phyloP scores from a whole-genome alignment of 2,888 invertebrate genomes.

The Dolichomitus sp. region DNA sequence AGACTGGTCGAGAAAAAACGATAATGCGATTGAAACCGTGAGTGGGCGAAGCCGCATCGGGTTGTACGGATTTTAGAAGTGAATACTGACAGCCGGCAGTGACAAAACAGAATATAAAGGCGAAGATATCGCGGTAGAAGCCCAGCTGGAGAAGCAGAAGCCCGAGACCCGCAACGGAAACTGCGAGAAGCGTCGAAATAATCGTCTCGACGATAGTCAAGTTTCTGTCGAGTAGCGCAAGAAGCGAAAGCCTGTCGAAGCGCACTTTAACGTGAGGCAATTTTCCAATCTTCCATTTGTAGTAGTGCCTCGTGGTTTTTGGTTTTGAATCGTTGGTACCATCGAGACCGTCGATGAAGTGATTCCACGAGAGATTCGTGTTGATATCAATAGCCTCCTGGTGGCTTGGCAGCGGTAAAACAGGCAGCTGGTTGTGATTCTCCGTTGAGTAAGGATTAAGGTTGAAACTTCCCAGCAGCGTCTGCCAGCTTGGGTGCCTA shows the following conservation, averaged over 20 bases:
- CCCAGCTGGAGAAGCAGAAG: constrained; percentile 93
- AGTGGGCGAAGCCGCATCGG: constrained; percentile 99
- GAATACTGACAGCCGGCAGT: constrained; percentile 99
- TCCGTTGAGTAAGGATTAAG: constrained; percentile 75
- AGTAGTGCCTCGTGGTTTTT: constrained; percentile 88
- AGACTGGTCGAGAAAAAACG: constrained; percentile 97
- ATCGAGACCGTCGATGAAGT: constrained; percentile 88
- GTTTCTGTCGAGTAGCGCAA: constrained; percentile 97
- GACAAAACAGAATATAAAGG: constrained; percentile 98
- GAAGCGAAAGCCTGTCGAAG: constrained; percentile 96
- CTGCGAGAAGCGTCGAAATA: constrained; percentile 93
- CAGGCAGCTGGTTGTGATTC: constrained; percentile 74
- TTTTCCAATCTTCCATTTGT: constrained; percentile 90
- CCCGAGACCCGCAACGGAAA: constrained; percentile 94
- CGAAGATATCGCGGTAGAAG: constrained; percentile 96
- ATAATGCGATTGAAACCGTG: constrained; percentile 99
- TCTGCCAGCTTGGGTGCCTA: constrained; percentile 81
- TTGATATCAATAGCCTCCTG: constrained; percentile 88
- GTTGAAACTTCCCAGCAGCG: constrained; percentile 77
- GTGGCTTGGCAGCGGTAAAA: constrained; percentile 87
- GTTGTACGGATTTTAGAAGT: constrained; percentile 98
- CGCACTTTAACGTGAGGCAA: constrained; percentile 91
- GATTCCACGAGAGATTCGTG: constrained; percentile 87
- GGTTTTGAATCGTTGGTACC: constrained; percentile 88
- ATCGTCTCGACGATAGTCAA: constrained; percentile 93